Conservation (phyloP, 2,888 invertebrate species). For the Dilophus febrilis region DNA sequence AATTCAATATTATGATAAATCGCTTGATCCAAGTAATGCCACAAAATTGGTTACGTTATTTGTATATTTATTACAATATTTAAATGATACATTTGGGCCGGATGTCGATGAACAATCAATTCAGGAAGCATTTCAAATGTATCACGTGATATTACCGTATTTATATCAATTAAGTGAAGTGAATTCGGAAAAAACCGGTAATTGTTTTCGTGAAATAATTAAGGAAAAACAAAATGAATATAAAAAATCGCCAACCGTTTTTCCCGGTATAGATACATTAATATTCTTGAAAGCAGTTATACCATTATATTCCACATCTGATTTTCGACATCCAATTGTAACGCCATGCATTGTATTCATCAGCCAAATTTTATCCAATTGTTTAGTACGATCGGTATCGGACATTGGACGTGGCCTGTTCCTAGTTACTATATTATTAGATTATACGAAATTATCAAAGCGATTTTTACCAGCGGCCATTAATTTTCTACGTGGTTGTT, state of each 20-base stretch:
- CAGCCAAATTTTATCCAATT: constrained; percentile 53
- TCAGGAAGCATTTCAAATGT: constrained; percentile 11
- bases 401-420: constrained; percentile 67
- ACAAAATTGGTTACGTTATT: constrained; percentile 56
- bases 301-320: constrained; percentile 73
- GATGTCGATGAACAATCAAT: constrained; percentile 7
- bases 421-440: constrained; percentile 50
- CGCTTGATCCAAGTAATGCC: constrained; percentile 60
- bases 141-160: constrained; percentile 42
- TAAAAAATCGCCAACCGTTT: constrained; percentile 37
- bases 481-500: constrained; percentile 58
- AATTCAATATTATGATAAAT: constrained; percentile 75
- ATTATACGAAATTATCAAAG: constrained; percentile 65
- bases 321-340: constrained; percentile 76
- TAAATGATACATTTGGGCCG: constrained; percentile 45
- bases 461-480: constrained; percentile 64
- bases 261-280: constrained; percentile 51
- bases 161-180: constrained; percentile 54
- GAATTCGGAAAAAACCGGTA: constrained; percentile 49
- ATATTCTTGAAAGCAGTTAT: constrained; percentile 66
- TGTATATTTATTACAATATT: constrained; percentile 57
- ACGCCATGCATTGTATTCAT: constrained; percentile 73
- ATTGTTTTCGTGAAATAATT: constrained; percentile 47
- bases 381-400: constrained; percentile 41
- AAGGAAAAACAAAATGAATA: constrained; percentile 53